Evolutionary conservation across 2,113 vertebrate genomes (phyloP), one percentile per base, ranked within the genome.

Genomic region (Rhea pennata): DNA sequence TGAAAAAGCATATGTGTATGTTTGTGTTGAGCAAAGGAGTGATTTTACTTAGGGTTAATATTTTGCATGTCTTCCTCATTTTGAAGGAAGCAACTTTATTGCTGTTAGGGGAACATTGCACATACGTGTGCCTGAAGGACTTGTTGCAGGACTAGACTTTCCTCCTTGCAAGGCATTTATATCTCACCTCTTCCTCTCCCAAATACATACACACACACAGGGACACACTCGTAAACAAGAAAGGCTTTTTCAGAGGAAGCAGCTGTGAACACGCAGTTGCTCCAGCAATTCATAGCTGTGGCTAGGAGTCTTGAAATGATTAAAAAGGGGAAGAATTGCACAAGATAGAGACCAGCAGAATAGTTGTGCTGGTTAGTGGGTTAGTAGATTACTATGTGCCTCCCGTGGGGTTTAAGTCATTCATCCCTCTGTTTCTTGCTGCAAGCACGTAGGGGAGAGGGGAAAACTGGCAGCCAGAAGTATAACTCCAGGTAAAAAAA

Each of bases 121-220:
- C 20, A 29, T 36, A 4, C 6, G 10, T 19, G 44, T n/a, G 2
- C 36, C 40, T 19, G n/a, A 40, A 59, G 36, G 65, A 27, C 23
- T 4, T 14, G 11, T 14, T 39, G 22, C 12, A 36, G 69, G 46
- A 15, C 62, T 9, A 29, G 64, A 67, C 59, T 2, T 58, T 91
- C 54, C 74, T 79, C 44, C 53, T 58, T 36, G 19, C 29, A 15
- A 39, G 21, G 21, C 73, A 5, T 21, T 17, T 12, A 7, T 46
- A 17, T 42, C 50, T 79, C 22, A 2, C 44, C 70, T 61, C 22
- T 64, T 93, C 56, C 65, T 75, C 31, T 75, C 53, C 15, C 23
- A 16, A 29, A 3, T 27, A 11, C 6, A 40, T 9, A 6, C 8
- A 9, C 27, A 11, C 24, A 14, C 6, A 17, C 2, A 6, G 6